These are phyloP conservation scores for Habropoda laboriosa DNA, from an alignment of 1,140 invertebrate species.

Conservation along the genomic window DNA sequence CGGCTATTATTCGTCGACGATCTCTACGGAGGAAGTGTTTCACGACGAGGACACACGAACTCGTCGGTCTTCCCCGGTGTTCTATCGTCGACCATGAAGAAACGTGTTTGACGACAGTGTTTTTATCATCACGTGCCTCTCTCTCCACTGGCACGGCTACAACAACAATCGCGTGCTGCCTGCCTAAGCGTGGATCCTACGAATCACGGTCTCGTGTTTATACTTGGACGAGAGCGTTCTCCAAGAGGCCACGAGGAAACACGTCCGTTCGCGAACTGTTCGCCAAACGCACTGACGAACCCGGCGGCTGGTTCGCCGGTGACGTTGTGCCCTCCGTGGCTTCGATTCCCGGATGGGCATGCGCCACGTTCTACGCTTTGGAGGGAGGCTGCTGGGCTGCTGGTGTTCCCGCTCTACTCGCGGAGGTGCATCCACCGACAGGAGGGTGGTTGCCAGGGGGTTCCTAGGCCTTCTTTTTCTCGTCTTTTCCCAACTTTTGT, in stretches of 20 bases:
- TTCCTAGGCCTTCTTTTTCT: slow-evolving; percentile 14
- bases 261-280: slow-evolving; percentile 81
- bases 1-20: background rate
- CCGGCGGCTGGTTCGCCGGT: slow-evolving; percentile 76
- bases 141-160: background rate
- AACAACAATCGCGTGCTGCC: background rate
- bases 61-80: slow-evolving; percentile 1
- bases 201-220: slow-evolving; percentile 39
- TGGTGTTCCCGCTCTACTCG: slow-evolving; percentile 32
- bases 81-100: slow-evolving; percentile 13
- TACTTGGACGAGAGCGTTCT: slow-evolving; percentile 55
- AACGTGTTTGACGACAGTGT: background rate
- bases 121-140: slow-evolving; percentile 13
- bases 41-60: slow-evolving; percentile 6
- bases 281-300: slow-evolving; percentile 81
- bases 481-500: slow-evolving; percentile 11
- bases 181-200: background rate
- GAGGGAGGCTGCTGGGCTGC: slow-evolving; percentile 39
- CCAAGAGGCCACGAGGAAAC: slow-evolving; percentile 62
- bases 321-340: slow-evolving; percentile 74
- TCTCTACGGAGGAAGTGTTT: background rate
- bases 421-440: slow-evolving; percentile 54
- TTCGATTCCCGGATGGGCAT: slow-evolving; percentile 73
- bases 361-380: slow-evolving; percentile 68
- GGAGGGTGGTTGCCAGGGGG: slow-evolving; percentile 42